Evolutionary conservation across 2,797 vertebrate genomes (phyloP).

Genomic region (Alfaro cultratus): DNA sequence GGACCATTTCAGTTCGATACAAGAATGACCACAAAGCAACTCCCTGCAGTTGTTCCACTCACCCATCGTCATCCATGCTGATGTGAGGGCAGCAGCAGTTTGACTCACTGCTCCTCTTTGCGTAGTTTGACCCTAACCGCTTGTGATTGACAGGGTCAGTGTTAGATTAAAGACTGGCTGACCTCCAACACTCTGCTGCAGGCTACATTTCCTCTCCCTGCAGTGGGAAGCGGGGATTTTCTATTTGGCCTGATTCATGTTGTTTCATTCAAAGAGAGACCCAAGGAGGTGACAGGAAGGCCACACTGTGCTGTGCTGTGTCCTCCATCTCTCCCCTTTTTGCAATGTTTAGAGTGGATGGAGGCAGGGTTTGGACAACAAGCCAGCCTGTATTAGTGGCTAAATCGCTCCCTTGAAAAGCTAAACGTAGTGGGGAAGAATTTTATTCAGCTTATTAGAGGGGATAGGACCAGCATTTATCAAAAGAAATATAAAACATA

Average conservation of each 20-base stretch:
- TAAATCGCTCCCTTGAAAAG: slow-evolving; percentile 57
- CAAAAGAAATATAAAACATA: slow-evolving; percentile 25
- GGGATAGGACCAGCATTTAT: slow-evolving; percentile 24
- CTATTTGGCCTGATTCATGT: slow-evolving; percentile 61
- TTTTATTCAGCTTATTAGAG: slow-evolving; percentile 40
- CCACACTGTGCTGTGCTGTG: slow-evolving; percentile 52
- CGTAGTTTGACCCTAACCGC: slow-evolving; percentile 43
- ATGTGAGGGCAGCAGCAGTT: slow-evolving; percentile 44
- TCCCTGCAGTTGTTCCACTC: slow-evolving; percentile 14
- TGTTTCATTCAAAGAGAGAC: slow-evolving; percentile 57
- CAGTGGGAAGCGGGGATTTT: slow-evolving; percentile 46
- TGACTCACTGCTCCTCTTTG: slow-evolving; percentile 20
- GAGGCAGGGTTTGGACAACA: slow-evolving; percentile 70
- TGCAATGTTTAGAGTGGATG: slow-evolving; percentile 67
- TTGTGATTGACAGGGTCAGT: slow-evolving; percentile 49
- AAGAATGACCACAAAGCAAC: slow-evolving; percentile 6
- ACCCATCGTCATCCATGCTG: slow-evolving; percentile 36
- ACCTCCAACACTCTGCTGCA: slow-evolving; percentile 52
- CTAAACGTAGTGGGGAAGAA: not conserved
- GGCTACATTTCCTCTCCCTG: slow-evolving; percentile 61
- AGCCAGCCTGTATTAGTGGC: slow-evolving; percentile 64
- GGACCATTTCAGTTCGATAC: slow-evolving; percentile 7
- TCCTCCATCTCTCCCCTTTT: slow-evolving; percentile 58
- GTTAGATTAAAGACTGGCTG: slow-evolving; percentile 51
- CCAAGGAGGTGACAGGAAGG: slow-evolving; percentile 58